These are phyloP conservation scores for Botia almorhae DNA, from an alignment of 2,797 vertebrate genomes.

Conservation along the genomic window DNA sequence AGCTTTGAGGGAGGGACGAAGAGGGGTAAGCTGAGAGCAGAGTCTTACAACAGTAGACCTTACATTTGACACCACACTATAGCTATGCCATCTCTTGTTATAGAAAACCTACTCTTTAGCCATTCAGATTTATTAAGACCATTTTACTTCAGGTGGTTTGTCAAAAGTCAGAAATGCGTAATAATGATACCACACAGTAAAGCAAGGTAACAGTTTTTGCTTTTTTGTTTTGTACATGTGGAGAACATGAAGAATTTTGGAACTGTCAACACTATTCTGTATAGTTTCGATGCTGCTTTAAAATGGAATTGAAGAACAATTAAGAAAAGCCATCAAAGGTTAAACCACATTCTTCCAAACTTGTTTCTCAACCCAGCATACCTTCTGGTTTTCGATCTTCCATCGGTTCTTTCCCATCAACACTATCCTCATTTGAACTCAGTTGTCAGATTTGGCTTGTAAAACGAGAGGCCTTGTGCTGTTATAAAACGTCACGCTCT, in stretches of 20 bases:
- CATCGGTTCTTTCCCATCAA: conserved; percentile 2
- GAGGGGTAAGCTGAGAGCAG: conserved; percentile 36
- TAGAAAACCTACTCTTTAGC: conserved; percentile 25
- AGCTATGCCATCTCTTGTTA: conserved; percentile 20
- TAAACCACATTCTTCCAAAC: conserved; percentile 42
- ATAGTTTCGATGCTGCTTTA: conserved; percentile 5
- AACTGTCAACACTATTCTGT: neutral
- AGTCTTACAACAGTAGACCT: conserved; percentile 47
- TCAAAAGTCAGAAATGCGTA: neutral
- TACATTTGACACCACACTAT: conserved; percentile 48
- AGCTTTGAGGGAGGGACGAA: conserved; percentile 32
- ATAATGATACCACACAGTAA: neutral
- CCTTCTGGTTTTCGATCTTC: conserved; percentile 26
- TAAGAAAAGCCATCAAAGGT: conserved; percentile 15
- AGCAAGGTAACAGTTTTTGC: neutral
- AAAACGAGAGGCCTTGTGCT: conserved; percentile 20
- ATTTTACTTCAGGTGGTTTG: neutral
- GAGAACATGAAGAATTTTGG: neutral
- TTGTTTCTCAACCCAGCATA: conserved; percentile 37
- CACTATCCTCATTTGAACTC: conserved; percentile 2
- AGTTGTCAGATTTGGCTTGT: conserved; percentile 10
- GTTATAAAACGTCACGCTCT: conserved; percentile 39
- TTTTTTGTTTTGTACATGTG: neutral
- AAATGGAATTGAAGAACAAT: conserved; percentile 20
- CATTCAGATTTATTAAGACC: conserved; percentile 17